These are phyloP conservation scores for Umimayanthus kanabou DNA, from an alignment of 92 coral and sea anemone species.

Conservation along the genomic window DNA sequence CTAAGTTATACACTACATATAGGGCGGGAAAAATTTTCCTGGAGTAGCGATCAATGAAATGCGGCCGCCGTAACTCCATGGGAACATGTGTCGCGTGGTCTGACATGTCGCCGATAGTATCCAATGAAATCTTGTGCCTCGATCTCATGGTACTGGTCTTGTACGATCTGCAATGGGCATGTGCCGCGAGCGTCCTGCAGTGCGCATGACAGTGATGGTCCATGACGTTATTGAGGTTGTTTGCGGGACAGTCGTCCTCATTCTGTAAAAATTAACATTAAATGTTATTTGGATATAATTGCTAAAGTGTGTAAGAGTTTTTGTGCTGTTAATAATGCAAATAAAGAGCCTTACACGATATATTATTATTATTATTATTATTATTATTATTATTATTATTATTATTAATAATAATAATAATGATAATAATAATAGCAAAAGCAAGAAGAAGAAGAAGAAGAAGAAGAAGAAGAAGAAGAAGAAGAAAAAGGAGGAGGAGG, in stretches of 20 bases:
- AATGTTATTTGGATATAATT: too few species aligned
- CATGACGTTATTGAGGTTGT: slow-evolving; percentile 51
- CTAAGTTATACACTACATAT: slow-evolving; percentile 69
- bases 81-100: slow-evolving; percentile 23
- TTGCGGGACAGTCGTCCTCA: slow-evolving; percentile 8
- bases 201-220: slow-evolving; percentile 52
- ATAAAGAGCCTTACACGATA: too few species aligned
- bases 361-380: too few species aligned
- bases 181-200: slow-evolving; percentile 38
- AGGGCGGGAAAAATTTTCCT: slow-evolving; percentile 74
- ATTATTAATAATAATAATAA: too few species aligned
- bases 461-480: too few species aligned
- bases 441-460: too few species aligned
- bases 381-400: too few species aligned
- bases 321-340: too few species aligned
- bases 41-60: slow-evolving; percentile 76
- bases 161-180: slow-evolving; percentile 25
- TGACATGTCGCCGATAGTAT: slow-evolving; percentile 36
- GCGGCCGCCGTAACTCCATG: slow-evolving; percentile 48
- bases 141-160: neutral
- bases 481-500: too few species aligned
- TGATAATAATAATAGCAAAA: too few species aligned
- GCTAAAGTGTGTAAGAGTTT: too few species aligned
- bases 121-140: slow-evolving; percentile 13
- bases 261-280: slow-evolving; percentile 1